Evolutionary conservation across 1,140 invertebrate species (phyloP), one percentile per base, ranked within the genome.

Genomic region (Drosophila burlai): DNA sequence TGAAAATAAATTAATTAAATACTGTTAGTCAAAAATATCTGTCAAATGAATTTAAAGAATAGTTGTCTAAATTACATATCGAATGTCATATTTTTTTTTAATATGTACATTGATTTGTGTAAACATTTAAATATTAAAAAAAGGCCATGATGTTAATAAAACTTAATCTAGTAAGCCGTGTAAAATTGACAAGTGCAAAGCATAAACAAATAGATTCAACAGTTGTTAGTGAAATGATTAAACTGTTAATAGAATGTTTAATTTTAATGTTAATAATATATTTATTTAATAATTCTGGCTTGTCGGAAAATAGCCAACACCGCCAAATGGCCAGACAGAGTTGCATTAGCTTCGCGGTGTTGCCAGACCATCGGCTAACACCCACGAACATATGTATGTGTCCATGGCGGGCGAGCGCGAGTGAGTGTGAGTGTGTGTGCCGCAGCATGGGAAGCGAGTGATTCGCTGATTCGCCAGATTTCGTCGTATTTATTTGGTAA

Each of bases 401-500:
- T 78, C 40, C 47, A 63, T 64, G 52, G 50, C 29, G 50, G 50
- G 50, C 49, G 49, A 52, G 49, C 72, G 50, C 69, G 54, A 54
- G 49, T 79, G 66, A 64, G 58, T 75, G 81, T 80, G 64, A 73
- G 73, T 76, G 34, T 36, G 76, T 87, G 80, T 79, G 80, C 83
- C 80, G 83, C 83, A 87, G 83, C 83, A 87, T 87, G 83, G 76
- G 83, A 83, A 87, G 83, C 83, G 83, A 78, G 67, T 71, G 68
- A 83, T 80, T 67, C 83, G 84, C 83, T 86, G 84, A 78, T 77
- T 77, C 64, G 74, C 64, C 77, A 81, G 77, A 81, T 72, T 75
- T 79, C 72, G 68, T 79, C 74, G 64, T 84, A 75, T 76, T 84
- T 81, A 84, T 77, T 67, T 82, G 26, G 52, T 64, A 72, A 76